Conservation (phyloP, 2,797 vertebrate genomes). For the Eulemur rubriventer region DNA sequence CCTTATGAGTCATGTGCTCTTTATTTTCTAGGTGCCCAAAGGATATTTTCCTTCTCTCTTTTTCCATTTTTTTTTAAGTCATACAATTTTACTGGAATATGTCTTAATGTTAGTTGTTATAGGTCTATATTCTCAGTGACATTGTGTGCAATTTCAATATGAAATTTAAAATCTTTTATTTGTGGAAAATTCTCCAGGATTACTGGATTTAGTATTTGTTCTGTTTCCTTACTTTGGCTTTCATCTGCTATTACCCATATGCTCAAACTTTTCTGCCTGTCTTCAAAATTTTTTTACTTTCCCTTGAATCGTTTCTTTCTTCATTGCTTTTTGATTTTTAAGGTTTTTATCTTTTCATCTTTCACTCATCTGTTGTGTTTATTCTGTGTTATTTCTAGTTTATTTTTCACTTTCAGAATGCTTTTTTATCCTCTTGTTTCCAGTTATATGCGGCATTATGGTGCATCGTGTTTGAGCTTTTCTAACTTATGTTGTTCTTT, state of each 20-base stretch:
- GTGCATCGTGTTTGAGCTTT: not conserved
- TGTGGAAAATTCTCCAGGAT: not conserved
- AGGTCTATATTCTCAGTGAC: not conserved
- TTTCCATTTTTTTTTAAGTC: not conserved
- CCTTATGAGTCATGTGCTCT: not conserved
- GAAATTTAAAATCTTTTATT: not conserved
- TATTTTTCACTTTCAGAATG: not conserved
- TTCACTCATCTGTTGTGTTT: not conserved
- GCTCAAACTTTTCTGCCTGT: not conserved
- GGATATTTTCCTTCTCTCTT: not conserved
- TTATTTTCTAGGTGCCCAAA: not conserved
- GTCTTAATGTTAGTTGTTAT: not conserved
- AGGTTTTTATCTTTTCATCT: not conserved
- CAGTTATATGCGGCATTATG: not conserved
- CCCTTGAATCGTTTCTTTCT: not conserved
- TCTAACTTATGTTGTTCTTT: not conserved
- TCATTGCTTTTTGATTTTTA: not conserved
- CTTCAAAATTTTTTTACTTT: not conserved
- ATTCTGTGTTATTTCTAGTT: not conserved
- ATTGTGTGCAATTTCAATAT: not conserved
- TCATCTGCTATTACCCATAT: not conserved
- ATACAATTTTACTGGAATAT: not conserved
- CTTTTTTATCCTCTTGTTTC: not conserved
- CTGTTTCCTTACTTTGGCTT: not conserved
- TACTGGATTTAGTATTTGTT: conserved; percentile 8